phyloP scores from a whole-genome alignment of 2,797 vertebrate genomes.

The Acanthornis magna region DNA sequence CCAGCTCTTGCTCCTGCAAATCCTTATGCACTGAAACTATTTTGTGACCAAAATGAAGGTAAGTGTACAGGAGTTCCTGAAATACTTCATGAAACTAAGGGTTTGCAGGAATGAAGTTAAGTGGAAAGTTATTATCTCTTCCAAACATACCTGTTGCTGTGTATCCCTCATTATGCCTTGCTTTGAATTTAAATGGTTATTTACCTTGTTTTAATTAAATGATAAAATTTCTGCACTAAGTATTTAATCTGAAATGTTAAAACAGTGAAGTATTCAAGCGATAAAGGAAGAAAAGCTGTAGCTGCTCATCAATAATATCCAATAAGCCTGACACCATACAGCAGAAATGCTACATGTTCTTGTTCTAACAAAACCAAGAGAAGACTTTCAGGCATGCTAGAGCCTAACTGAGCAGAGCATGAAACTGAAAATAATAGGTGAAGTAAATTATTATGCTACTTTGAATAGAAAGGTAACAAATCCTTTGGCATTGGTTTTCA shows the following conservation, averaged over 20 bases:
- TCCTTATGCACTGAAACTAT: background rate
- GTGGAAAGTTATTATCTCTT: background rate
- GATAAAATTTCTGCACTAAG: background rate
- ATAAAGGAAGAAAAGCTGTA: background rate
- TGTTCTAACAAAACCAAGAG: background rate
- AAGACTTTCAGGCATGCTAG: background rate
- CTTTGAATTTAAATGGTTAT: background rate
- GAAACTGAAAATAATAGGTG: background rate
- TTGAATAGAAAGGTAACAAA: background rate
- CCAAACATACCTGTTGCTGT: background rate
- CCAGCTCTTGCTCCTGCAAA: background rate
- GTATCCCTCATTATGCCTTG: background rate
- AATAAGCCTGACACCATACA: background rate
- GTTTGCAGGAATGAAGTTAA: background rate
- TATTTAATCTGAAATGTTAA: background rate
- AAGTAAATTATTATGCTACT: background rate
- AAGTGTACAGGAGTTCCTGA: background rate
- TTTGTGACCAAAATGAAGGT: background rate
- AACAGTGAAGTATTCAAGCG: background rate
- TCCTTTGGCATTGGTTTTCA: background rate
- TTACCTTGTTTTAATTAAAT: background rate
- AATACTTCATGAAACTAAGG: background rate
- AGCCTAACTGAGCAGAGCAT: background rate
- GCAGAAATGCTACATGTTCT: background rate
- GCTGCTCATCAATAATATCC: background rate